Evolutionary conservation across 2,888 invertebrate genomes (phyloP), one percentile per base, ranked within the genome.

Genomic region (Creontiades dilutus): DNA sequence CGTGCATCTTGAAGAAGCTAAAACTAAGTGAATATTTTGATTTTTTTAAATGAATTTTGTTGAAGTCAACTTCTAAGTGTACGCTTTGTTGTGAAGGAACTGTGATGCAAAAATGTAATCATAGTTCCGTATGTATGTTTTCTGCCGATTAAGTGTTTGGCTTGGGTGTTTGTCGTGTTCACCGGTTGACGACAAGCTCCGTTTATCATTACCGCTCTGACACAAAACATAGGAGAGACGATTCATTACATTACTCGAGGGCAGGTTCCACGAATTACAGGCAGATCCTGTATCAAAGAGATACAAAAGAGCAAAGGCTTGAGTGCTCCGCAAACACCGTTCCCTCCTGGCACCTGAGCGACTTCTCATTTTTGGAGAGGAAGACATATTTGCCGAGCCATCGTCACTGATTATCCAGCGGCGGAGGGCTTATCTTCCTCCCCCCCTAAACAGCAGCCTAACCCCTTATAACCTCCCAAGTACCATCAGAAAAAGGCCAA

Each of bases 381-480:
- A 85, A 85, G 85, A 85, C 85, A 85, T 61, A 85, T 85, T 85
- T 85, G 46, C 61, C 61, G 37, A 85, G 61, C 85, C 85, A 28
- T 61, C 85, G 85, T 85, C 85, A 85, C 85, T 85, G 85, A 85
- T 85, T 57, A 85, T 85, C 85, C n/a, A 37, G 57, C 85, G 0
- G 27, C 9, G 57, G 57, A 37, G 37, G 37, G 52, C 52, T 52
- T 52, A 52, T 52, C 52, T 19, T 23, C 9, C 12, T 27, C 27
- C 13, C 68, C 19, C 23, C 23, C 68, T 11, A n/a, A n/a, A n/a
- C n/a, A n/a, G n/a, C n/a, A n/a, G n/a, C 37, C 2, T 37, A 2
- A 37, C 37, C 37, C 2, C 37, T 37, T 7, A 37, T 37, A 37
- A 37, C 37, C 37, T 37, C 3, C 37, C 37, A 37, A 37, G 37